phyloP scores from a whole-genome alignment of 1,140 invertebrate species.

The Drosophila kanapiae region DNA sequence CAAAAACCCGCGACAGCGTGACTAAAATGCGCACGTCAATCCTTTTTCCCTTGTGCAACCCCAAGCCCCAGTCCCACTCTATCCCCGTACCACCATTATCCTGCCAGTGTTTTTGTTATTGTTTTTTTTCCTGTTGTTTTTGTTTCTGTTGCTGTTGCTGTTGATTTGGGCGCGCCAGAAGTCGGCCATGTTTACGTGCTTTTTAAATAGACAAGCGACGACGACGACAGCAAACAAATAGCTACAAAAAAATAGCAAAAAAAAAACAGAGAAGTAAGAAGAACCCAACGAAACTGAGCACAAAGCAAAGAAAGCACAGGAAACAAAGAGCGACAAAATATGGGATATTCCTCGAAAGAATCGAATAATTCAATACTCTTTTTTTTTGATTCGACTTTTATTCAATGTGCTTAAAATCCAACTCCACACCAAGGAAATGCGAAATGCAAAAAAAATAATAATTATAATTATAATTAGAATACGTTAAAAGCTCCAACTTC shows the following conservation, averaged over 20 bases:
- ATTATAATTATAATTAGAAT: constrained; percentile 44
- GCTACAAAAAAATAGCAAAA: background rate
- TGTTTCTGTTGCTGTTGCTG: constrained; percentile 21
- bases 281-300: constrained; percentile 1
- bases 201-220: constrained; percentile 63
- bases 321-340: constrained; percentile 10
- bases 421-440: constrained; percentile 48
- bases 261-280: background rate
- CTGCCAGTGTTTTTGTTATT: constrained; percentile 29
- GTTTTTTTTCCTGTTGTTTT: constrained; percentile 14
- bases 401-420: constrained; percentile 65
- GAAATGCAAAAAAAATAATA: constrained; percentile 62
- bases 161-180: constrained; percentile 61
- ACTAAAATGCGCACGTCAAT: constrained; percentile 76
- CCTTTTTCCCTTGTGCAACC: constrained; percentile 49
- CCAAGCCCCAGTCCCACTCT: too few species aligned
- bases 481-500: constrained; percentile 28
- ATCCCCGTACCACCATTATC: constrained; percentile 3
- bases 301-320: constrained; percentile 7
- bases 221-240: constrained; percentile 55
- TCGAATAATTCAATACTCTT: constrained; percentile 8
- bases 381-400: constrained; percentile 53
- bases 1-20: constrained; percentile 67
- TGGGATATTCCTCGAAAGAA: background rate
- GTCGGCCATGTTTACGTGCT: constrained; percentile 62